Conservation (phyloP, 2,888 invertebrate genomes). For the Ypsolopha scabrella region DNA sequence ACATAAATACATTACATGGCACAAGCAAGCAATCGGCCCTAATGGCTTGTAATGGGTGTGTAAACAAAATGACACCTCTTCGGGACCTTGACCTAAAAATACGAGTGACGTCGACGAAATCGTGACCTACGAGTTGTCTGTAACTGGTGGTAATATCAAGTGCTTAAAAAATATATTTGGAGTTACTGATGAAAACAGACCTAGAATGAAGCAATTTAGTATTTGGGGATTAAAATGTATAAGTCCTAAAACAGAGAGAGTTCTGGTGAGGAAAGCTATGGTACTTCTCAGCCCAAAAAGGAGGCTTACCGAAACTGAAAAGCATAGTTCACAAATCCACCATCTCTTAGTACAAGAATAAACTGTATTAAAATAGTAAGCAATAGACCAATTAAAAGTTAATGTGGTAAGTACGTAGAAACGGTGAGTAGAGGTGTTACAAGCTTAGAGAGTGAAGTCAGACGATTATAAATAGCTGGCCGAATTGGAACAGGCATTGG, state of each 20-base stretch:
- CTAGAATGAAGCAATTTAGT: no score
- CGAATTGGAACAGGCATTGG: slow-evolving; percentile 32
- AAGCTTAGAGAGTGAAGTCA: slow-evolving; percentile 34
- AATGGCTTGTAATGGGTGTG: slow-evolving; percentile 8
- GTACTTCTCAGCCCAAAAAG: no score
- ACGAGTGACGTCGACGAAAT: slow-evolving; percentile 3
- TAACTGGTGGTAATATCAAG: neutral
- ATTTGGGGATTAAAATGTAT: no score
- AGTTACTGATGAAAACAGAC: no score
- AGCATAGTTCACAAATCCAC: no score
- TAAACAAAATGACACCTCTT: slow-evolving; percentile 7
- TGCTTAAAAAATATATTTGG: no score
- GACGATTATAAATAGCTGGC: slow-evolving; percentile 49
- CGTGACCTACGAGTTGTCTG: slow-evolving; percentile 1
- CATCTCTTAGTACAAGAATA: no score
- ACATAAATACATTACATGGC: neutral
- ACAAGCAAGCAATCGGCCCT: slow-evolving; percentile 6
- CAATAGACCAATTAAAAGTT: slow-evolving; percentile 1
- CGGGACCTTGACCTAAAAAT: slow-evolving; percentile 10
- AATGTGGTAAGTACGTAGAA: neutral
- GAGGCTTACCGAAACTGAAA: no score
- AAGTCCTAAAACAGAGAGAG: no score
- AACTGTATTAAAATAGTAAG: neutral
- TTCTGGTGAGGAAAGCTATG: no score
- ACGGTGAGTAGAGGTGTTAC: neutral